These are phyloP conservation scores for Myiothlypis chrysogaster DNA, from an alignment of 2,797 vertebrate genomes.

Conservation along the genomic window DNA sequence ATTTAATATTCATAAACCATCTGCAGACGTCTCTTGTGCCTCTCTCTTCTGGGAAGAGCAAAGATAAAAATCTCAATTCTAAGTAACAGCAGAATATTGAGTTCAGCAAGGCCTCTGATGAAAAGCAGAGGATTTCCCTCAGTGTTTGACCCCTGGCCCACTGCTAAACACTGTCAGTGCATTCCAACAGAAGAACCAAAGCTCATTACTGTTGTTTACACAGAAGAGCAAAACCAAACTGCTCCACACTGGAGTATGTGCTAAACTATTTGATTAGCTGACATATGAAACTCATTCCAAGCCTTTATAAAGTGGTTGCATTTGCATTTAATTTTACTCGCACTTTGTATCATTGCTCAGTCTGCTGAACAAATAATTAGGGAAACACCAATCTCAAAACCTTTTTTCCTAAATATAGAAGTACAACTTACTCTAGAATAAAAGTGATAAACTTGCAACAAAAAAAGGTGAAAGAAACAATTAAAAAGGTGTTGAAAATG, in stretches of 20 bases:
- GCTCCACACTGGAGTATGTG: not conserved
- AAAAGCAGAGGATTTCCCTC: not conserved
- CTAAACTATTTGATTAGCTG: not conserved
- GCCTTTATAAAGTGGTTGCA: not conserved
- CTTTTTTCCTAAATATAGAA: not conserved
- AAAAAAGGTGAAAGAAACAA: not conserved
- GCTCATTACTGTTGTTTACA: not conserved
- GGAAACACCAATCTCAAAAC: not conserved
- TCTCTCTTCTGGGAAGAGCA: not conserved
- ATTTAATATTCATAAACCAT: slow-evolving; percentile 68
- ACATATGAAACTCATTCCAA: not conserved
- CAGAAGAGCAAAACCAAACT: not conserved
- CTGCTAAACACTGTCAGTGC: not conserved
- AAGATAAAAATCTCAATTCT: not conserved
- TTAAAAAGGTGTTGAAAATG: not conserved
- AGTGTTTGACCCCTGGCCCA: not conserved
- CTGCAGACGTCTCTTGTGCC: not conserved
- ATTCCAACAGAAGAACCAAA: not conserved
- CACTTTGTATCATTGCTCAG: not conserved
- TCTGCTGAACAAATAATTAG: not conserved
- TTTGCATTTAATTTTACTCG: not conserved
- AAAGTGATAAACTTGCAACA: not conserved
- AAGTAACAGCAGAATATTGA: not conserved
- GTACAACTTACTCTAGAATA: not conserved
- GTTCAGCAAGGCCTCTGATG: not conserved